Conservation (phyloP, 2,888 invertebrate species). For the Halocaridina rubra region DNA sequence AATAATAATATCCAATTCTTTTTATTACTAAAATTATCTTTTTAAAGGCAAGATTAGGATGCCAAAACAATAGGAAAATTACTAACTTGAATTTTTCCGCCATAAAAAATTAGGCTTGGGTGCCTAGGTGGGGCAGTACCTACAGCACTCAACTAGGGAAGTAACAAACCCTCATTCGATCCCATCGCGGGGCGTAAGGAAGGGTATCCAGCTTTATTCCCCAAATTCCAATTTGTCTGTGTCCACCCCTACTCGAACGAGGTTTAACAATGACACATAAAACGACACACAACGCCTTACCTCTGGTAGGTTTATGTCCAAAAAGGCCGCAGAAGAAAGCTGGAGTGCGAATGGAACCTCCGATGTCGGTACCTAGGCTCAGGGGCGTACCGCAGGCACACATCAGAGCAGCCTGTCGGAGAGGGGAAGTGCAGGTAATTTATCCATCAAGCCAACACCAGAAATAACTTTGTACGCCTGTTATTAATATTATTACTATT, state of each 20-base stretch:
- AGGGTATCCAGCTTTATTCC: too few relatives aligned
- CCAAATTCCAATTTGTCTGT: too few relatives aligned
- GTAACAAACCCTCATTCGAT: too few relatives aligned
- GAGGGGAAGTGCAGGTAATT: not conserved
- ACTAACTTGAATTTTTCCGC: not conserved
- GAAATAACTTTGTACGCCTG: too few relatives aligned
- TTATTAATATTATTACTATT: too few relatives aligned
- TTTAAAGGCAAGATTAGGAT: too few relatives aligned
- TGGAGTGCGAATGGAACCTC: slow-evolving; percentile 73
- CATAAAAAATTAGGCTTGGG: not conserved
- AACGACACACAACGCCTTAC: slow-evolving; percentile 66
- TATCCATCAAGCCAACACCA: too few relatives aligned
- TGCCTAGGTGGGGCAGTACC: not conserved
- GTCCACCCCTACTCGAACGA: too few relatives aligned
- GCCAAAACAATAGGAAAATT: not conserved
- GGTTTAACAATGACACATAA: too few relatives aligned
- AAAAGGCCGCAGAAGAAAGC: slow-evolving; percentile 72
- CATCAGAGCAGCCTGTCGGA: slow-evolving; percentile 68
- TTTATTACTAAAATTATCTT: too few relatives aligned
- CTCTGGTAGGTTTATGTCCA: slow-evolving; percentile 71
- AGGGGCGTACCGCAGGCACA: slow-evolving; percentile 70
- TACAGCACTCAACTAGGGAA: not conserved
- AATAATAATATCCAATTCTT: too few relatives aligned
- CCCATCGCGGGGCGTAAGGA: too few relatives aligned
- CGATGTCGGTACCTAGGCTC: slow-evolving; percentile 72